phyloP scores from a whole-genome alignment of 53 echinoderm and acorn worm genomes.

The Holothuria scabra region DNA sequence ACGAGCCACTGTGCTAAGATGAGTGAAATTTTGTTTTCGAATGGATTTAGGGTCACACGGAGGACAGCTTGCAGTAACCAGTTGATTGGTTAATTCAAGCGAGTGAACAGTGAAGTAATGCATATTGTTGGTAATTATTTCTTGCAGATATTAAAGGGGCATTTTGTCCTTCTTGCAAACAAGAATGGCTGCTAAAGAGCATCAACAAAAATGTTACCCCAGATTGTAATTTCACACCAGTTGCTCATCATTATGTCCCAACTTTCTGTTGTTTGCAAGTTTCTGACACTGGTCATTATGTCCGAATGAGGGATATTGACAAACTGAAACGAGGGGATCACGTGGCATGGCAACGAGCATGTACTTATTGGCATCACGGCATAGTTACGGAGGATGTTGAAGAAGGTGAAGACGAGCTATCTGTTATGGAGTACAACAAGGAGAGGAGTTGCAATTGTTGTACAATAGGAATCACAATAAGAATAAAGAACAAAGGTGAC shows the following conservation, averaged over 20 bases:
- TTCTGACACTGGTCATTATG: constrained; percentile 24
- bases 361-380: constrained; percentile 61
- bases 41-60: too few species aligned
- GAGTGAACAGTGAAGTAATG: too few species aligned
- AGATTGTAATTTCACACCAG: too few species aligned
- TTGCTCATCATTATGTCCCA: background rate
- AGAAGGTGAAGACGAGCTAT: background rate
- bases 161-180: background rate
- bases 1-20: too few species aligned
- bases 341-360: constrained; percentile 45
- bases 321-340: constrained; percentile 61
- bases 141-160: background rate
- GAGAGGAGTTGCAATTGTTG: too few species aligned
- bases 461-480: background rate
- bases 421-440: constrained; percentile 5
- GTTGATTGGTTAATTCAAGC: too few species aligned
- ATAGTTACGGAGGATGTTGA: constrained; percentile 29
- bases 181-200: background rate
- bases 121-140: too few species aligned
- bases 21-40: too few species aligned
- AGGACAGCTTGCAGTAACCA: too few species aligned
- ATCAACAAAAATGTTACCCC: background rate
- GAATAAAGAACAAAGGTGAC: background rate
- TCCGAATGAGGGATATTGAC: constrained; percentile 20
- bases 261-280: constrained; percentile 15